phyloP scores from a whole-genome alignment of 2,113 vertebrate species.

The Pseudopipra pipra region DNA sequence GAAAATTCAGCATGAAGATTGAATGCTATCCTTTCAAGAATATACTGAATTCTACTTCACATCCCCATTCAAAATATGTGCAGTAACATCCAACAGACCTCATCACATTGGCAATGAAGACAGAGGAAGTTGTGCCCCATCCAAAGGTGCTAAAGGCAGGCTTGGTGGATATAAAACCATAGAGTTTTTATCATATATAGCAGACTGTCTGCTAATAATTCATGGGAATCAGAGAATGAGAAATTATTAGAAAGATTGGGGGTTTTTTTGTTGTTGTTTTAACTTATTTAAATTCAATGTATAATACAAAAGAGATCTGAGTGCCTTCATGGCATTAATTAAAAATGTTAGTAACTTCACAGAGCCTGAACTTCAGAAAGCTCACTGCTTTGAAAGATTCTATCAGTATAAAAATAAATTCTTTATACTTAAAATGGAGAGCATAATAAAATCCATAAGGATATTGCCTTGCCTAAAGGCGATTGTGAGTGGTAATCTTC shows the following conservation, averaged over 20 bases:
- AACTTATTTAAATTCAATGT: slow-evolving; percentile 22
- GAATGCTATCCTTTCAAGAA: neutral
- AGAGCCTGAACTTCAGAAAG: slow-evolving; percentile 38
- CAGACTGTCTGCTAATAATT: neutral
- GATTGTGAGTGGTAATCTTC: slow-evolving; percentile 8
- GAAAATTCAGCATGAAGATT: neutral
- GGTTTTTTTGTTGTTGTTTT: neutral
- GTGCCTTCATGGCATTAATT: slow-evolving; percentile 39
- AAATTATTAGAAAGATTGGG: neutral
- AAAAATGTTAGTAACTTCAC: slow-evolving; percentile 51
- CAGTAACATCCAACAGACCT: neutral
- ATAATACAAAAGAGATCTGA: neutral
- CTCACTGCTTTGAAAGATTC: slow-evolving; percentile 43
- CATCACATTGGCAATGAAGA: neutral
- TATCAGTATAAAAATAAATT: slow-evolving; percentile 45
- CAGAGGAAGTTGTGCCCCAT: neutral
- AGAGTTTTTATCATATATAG: neutral
- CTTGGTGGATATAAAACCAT: neutral
- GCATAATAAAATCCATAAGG: slow-evolving; percentile 28
- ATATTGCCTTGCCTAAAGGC: slow-evolving; percentile 32
- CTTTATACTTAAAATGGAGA: slow-evolving; percentile 43
- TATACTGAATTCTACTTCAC: neutral
- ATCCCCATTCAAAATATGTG: neutral
- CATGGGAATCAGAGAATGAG: neutral
- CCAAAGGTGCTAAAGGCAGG: neutral